Base-by-base conservation (phyloP, 2,113 vertebrate genomes). In the Scatophagus argus region DNA sequence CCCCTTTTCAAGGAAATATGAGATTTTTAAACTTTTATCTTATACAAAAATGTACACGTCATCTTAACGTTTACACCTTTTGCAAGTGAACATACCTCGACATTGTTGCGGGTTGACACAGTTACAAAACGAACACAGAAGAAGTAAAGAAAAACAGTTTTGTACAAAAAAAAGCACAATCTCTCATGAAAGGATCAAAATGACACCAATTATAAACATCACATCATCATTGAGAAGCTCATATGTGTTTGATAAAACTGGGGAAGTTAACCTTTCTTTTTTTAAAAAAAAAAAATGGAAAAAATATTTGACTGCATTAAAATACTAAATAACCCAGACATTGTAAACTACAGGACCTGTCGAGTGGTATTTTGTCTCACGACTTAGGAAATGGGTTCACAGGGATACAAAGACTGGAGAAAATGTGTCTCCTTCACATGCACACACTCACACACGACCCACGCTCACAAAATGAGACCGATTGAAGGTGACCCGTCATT, bases 1-100 rank as follows among this genome's bases (percentile, higher is more conserved):
- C 59, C 74, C 64, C 46, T 74, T 65, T 74, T 14, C 55, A 88
- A 92, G 91, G 93, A 91, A 91, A 89, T 87, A 82, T 74, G 81
- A 82, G 65, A 84, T 77, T 89, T 90, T 90, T 79, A 90, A 83
- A 90, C 67, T 80, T n/a, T 85, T 63, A 59, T 81, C 80, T 87
- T 51, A 89, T 93, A 94, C 89, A 92, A 93, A 94, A 93, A 82
- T 70, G 84, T 78, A 81, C 32, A 76, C 77, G 76, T 90, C 65
- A 55, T 71, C 34, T 84, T 78, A 84, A 91, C 83, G 79, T 81
- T 87, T 77, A 89, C 87, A 91, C 47, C 34, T 84, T 91, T 86
- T 87, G 86, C 74, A 92, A 85, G 74, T 68, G 79, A 85, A 86
- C 85, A 87, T 76, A 88, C 79, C 66, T 77, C 60, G 61, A 87